A percentile compares a stretch with the other conserved stretches of the same genome.
phyloP scores from a whole-genome alignment of 2,888 invertebrate species.

The Lutraria lutraria region DNA sequence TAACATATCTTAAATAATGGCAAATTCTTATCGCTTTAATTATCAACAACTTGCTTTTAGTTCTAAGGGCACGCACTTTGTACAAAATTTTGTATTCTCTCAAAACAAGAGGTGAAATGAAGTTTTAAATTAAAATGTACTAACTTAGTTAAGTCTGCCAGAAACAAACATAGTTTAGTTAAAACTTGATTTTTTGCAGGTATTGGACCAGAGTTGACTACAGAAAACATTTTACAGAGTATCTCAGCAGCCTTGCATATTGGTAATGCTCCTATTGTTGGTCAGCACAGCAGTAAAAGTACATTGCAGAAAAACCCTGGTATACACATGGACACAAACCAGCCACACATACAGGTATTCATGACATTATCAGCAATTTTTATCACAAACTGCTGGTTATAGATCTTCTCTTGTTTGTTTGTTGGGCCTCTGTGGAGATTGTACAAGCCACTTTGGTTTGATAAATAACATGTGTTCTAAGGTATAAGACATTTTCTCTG shows the following conservation, averaged over 20 bases:
- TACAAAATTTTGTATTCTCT: neutral
- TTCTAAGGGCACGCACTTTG: neutral
- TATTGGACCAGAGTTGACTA: constrained; percentile 86
- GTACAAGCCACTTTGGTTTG: too few relatives aligned
- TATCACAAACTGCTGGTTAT: too few relatives aligned
- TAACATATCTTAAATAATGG: too few relatives aligned
- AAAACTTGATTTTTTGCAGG: constrained; percentile 76
- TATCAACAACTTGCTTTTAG: too few relatives aligned
- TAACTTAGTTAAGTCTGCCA: too few relatives aligned
- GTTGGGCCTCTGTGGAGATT: too few relatives aligned
- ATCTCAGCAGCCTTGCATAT: constrained; percentile 98
- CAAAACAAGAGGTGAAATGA: too few relatives aligned
- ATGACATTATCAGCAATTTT: neutral
- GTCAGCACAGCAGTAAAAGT: constrained; percentile 90
- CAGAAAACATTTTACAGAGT: constrained; percentile 90
- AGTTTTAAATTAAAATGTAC: neutral
- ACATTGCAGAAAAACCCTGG: constrained; percentile 96
- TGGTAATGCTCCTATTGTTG: constrained; percentile 92
- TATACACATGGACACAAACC: constrained; percentile 97
- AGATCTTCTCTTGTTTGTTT: too few relatives aligned
- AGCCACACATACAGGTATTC: constrained; percentile 94
- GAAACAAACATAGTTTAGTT: too few relatives aligned
- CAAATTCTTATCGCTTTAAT: too few relatives aligned
- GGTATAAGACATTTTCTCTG: too few relatives aligned
- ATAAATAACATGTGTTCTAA: too few relatives aligned